phyloP scores from a whole-genome alignment of 2,113 vertebrate genomes.

The Gulo gulo region DNA sequence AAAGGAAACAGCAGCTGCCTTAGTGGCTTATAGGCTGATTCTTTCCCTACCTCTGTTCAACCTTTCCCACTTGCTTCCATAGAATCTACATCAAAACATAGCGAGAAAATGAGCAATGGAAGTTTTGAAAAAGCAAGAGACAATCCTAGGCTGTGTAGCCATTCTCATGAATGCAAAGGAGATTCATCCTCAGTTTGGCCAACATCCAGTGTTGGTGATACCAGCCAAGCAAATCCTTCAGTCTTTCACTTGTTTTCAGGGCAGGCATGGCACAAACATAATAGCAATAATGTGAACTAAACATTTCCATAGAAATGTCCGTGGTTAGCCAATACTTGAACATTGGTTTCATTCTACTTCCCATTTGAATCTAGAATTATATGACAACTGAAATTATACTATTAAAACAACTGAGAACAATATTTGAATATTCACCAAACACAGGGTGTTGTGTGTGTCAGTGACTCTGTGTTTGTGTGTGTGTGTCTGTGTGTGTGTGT shows the following conservation, averaged over 20 bases:
- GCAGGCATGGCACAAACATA: not conserved
- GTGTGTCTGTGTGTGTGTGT: not conserved
- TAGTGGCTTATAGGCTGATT: not conserved
- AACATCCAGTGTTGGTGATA: not conserved
- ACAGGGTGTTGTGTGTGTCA: not conserved
- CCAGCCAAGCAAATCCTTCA: not conserved
- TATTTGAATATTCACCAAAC: not conserved
- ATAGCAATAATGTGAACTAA: not conserved
- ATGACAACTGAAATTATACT: too few species aligned
- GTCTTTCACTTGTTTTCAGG: not conserved
- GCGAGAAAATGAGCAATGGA: not conserved
- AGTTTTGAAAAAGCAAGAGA: not conserved
- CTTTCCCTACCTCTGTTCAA: not conserved
- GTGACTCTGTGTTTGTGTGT: not conserved
- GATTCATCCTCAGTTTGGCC: not conserved
- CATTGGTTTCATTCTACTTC: not conserved
- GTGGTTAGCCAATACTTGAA: not conserved
- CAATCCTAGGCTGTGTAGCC: not conserved
- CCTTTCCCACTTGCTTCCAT: not conserved
- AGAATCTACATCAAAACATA: not conserved
- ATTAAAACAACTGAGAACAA: not conserved
- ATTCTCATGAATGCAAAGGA: not conserved
- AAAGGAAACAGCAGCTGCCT: not conserved
- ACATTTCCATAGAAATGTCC: not conserved
- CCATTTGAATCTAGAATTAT: too few species aligned